Conservation (phyloP, 2,888 invertebrate species). For the Lumbricus terrestris region DNA sequence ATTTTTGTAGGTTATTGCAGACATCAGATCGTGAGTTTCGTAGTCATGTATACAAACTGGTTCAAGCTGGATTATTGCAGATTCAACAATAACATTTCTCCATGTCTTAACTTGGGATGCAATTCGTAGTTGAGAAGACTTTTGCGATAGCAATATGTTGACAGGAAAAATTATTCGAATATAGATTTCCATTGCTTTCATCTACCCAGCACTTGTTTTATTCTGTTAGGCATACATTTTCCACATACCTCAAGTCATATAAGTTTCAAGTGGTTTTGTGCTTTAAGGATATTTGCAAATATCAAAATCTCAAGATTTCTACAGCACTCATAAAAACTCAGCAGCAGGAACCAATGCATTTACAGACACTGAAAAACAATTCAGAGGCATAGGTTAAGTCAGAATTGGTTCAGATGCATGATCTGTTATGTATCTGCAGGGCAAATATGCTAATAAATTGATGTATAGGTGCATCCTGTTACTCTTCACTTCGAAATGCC, state of each 20-base stretch:
- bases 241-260: background rate
- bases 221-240: background rate
- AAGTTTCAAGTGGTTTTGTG: background rate
- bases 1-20: background rate
- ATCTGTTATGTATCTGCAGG: too few species aligned
- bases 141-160: background rate
- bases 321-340: too few species aligned
- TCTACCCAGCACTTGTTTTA: background rate
- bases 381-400: too few species aligned
- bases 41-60: background rate
- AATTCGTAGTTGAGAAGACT: background rate
- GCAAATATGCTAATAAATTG: too few species aligned
- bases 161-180: background rate
- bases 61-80: conserved; percentile 4
- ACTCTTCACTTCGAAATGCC: too few species aligned
- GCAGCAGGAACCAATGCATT: too few species aligned
- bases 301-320: too few species aligned
- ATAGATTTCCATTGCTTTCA: background rate
- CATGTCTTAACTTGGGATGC: background rate
- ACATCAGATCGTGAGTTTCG: conserved; percentile 7
- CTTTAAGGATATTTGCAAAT: too few species aligned
- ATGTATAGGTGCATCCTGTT: too few species aligned
- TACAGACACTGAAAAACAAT: too few species aligned
- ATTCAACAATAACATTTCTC: background rate
- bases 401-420: too few species aligned